Base-by-base conservation (phyloP, 2,797 vertebrate genomes). In the Cercopithecus diana region DNA sequence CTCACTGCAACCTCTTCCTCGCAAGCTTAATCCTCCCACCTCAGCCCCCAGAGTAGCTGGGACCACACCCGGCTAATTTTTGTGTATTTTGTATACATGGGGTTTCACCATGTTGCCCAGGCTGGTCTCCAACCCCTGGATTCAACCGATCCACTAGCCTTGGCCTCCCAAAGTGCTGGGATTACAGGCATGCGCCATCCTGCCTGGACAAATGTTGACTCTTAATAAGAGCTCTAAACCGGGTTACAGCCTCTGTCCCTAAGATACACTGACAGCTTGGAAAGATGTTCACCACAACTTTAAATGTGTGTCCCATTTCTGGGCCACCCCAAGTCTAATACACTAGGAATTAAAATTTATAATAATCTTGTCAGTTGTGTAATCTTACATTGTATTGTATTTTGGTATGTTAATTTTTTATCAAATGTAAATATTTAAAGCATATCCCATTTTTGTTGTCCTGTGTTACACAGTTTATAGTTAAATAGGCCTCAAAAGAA, bases 401-500 rank as follows among this genome's bases (percentile, higher is more conserved):
- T 87, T 95, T 89, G 85, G 58, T 52, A n/a, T 76, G 33, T 58
- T 82, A 82, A 84, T 57, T 61, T 57, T 80, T 89, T 83, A 33
- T 95, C 83, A 83, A 91, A 88, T 86, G 64, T 75, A 41, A 86
- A 72, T 52, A 75, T 75, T 87, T 67, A 92, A 95, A 90, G 55
- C 11, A 67, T 12, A 75, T 7, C 20, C 52, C 28, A 33, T 76
- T 94, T 90, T 92, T 94, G 20, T 36, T 96, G 76, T 17, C 43
- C 19, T 80, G 4, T 50, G 57, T 92, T 89, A 80, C 0, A 64
- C 0, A 64, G 45, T 76, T 92, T 72, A 72, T 33, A 79, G 5
- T 70, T 89, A 79, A 89, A 83, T 4, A 95, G 64, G 79, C 15
- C 13, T 79, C 28, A 52, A 80, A 79, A 95, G 75, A 93, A 84